A percentile compares a stretch with the other conserved stretches of the same genome.
These are phyloP conservation scores for Lucinisca nassula DNA, from an alignment of 2,888 invertebrate genomes.

Conservation along the genomic window DNA sequence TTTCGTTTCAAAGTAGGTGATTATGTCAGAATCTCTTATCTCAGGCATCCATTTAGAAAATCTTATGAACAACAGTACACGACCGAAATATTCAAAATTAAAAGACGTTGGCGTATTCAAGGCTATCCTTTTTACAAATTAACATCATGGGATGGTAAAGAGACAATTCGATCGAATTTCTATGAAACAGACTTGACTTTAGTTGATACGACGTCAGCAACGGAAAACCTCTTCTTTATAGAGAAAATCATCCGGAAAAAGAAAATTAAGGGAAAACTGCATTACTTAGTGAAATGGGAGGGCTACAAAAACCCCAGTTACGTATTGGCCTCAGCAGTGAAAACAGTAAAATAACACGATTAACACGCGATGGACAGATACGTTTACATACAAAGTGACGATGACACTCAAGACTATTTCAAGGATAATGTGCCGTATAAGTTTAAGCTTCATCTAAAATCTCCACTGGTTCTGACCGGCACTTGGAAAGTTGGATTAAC, in stretches of 20 bases:
- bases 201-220: constrained; percentile 19
- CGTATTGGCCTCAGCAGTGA: background rate
- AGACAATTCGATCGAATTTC: constrained; percentile 24
- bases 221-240: constrained; percentile 38
- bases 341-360: background rate
- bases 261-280: constrained; percentile 11
- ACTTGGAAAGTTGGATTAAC: background rate
- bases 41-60: constrained; percentile 37
- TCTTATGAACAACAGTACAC: constrained; percentile 40
- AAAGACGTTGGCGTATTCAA: constrained; percentile 28
- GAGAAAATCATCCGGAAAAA: constrained; percentile 45
- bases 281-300: constrained; percentile 1
- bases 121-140: constrained; percentile 44
- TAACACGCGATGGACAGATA: background rate
- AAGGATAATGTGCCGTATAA: background rate
- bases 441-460: background rate
- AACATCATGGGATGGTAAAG: constrained; percentile 26
- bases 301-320: background rate
- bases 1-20: constrained; percentile 18
- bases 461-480: background rate
- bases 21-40: constrained; percentile 22
- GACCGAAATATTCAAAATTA: constrained; percentile 39
- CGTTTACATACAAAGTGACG: background rate
- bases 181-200: constrained; percentile 47
- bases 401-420: background rate